A percentile compares a stretch with the other conserved stretches of the same genome.
Evolutionary conservation across 2,797 vertebrate genomes (phyloP).

Genomic region (Scomberomorus guttatus): DNA sequence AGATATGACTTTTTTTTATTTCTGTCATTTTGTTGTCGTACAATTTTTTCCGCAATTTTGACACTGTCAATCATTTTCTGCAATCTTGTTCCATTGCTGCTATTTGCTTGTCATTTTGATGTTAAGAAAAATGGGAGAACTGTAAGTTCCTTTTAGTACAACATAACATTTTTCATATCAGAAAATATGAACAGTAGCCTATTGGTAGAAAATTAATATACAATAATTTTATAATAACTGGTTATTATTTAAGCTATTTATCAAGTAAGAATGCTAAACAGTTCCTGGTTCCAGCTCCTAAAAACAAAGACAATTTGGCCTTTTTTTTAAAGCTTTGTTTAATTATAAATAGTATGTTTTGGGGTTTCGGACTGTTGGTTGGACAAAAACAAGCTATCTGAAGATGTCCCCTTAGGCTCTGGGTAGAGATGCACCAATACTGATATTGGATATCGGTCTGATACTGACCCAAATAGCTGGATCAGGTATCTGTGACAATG

Average conservation of each 20-base stretch:
- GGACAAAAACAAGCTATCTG: background rate
- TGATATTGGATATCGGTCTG: too few species aligned
- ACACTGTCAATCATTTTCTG: constrained; percentile 15
- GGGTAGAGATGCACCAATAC: too few species aligned
- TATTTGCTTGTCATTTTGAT: constrained; percentile 17
- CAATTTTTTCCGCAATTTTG: background rate
- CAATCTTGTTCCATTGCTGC: background rate
- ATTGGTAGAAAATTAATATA: background rate
- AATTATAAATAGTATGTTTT: background rate
- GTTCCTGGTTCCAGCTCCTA: background rate
- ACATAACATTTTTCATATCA: background rate
- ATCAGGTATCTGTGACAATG: too few species aligned
- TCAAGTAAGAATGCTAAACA: background rate
- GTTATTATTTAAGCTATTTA: background rate
- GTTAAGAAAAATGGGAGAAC: background rate
- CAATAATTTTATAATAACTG: background rate
- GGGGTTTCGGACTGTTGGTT: background rate
- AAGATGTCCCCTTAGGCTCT: background rate
- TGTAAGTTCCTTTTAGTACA: accelerated
- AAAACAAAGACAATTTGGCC: background rate
- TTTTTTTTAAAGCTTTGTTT: background rate
- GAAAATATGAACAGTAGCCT: background rate
- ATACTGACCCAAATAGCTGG: too few species aligned
- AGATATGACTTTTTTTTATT: constrained; percentile 2
- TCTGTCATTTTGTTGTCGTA: constrained; percentile 14